Conservation (phyloP, 2,888 invertebrate genomes). For the Heliconius ismenius region DNA sequence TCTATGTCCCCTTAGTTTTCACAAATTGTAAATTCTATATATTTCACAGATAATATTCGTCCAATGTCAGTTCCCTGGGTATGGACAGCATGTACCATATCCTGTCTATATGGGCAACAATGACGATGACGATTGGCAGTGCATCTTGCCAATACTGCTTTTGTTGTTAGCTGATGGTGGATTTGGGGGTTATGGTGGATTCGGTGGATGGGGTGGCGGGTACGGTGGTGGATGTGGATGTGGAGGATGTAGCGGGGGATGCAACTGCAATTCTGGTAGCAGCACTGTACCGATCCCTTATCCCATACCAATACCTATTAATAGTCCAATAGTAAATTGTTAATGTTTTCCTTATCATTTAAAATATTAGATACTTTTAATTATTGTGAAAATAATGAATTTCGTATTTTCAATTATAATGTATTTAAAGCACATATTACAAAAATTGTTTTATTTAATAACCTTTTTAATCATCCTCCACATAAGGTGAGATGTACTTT, state of each 20-base stretch:
- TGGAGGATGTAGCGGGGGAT: slow-evolving; percentile 46
- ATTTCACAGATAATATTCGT: slow-evolving; percentile 53
- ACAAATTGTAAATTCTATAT: slow-evolving; percentile 13
- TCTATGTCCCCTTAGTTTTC: too few relatives aligned
- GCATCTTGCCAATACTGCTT: slow-evolving; percentile 57
- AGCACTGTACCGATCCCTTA: slow-evolving; percentile 56
- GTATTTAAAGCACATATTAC: slow-evolving; percentile 11
- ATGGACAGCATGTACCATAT: slow-evolving; percentile 47
- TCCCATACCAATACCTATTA: slow-evolving; percentile 56
- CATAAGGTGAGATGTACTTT: neutral
- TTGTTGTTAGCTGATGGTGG: slow-evolving; percentile 55
- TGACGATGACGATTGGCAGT: slow-evolving; percentile 53
- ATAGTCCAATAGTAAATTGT: slow-evolving; percentile 49
- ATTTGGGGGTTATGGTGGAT: slow-evolving; percentile 40
- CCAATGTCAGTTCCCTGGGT: slow-evolving; percentile 52
- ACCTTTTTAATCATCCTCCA: neutral
- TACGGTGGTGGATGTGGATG: slow-evolving; percentile 16
- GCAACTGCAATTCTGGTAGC: slow-evolving; percentile 46
- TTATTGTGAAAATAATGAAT: neutral
- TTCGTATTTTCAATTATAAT: slow-evolving; percentile 6
- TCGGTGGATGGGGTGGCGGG: slow-evolving; percentile 45
- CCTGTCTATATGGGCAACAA: slow-evolving; percentile 56
- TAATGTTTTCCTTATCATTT: slow-evolving; percentile 11
- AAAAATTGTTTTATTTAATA: slow-evolving; percentile 14
- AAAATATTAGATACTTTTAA: slow-evolving; percentile 4